Base-by-base conservation (phyloP, 2,113 vertebrate genomes). In the Corythaeola cristata region DNA sequence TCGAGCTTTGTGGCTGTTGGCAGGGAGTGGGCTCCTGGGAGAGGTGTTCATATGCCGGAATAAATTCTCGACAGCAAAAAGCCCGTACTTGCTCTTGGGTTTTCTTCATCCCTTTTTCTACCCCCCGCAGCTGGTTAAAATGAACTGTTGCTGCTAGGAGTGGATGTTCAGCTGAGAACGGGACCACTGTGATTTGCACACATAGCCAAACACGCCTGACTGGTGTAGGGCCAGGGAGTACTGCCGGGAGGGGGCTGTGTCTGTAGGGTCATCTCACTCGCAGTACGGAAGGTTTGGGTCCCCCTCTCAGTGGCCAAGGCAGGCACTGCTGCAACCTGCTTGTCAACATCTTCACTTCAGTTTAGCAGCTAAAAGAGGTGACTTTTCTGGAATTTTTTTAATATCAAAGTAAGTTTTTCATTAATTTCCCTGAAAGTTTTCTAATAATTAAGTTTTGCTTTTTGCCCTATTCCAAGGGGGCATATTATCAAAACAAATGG, bases 171-270 rank as follows among this genome's bases (percentile, higher is more conserved):
- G 26, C 82, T 33, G 60, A 22, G 63, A 56, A 9, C 18, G 4
- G 15, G 45, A 16, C 8, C 17, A 0, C 33, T 24, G 0, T 1
- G 39, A 6, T 22, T 8, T 5, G 18, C 66, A 5, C 15, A 3
- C 32, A 1, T 0, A 5, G 35, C n/a, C 17, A 24, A 8, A 15
- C 18, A 12, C 21, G 4, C 12, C 32, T 41, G 2, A 53, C 35
- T 35, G 77, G 8, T 13, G 50, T 2, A 5, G 41, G 45, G 47
- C 50, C 26, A 2, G 68, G 44, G 39, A 41, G 27, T 35, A 24
- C 28, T 52, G 44, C 73, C 68, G 18, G 76, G 15, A 56, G 26
- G 28, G 47, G 87, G 50, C 60, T 33, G 12, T 14, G 33, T 18
- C 39, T 7, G 20, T 12, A 13, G 33, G 21, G 20, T 21, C 32